Percentiles rank a stretch among this genome's conserved stretches.
Evolutionary conservation across 2,113 vertebrate species (phyloP).

Genomic region (Apaloderma vittatum): DNA sequence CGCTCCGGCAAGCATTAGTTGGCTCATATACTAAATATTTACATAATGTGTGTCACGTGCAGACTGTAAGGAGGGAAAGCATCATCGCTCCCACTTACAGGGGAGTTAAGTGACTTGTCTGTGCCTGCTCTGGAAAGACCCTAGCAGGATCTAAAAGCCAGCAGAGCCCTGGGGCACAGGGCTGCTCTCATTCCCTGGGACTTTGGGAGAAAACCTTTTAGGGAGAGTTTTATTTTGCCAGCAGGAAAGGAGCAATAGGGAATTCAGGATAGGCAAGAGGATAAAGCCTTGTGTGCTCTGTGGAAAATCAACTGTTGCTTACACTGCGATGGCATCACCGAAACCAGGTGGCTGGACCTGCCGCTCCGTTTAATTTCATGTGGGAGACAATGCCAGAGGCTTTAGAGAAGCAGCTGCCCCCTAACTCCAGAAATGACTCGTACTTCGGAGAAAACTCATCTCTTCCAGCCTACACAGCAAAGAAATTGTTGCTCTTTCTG

Average conservation of each 20-base stretch:
- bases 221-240: background rate
- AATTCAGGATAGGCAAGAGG: background rate
- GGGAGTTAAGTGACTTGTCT: background rate
- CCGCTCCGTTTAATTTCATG: background rate
- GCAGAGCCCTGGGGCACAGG: background rate
- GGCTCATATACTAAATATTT: slow-evolving; percentile 68
- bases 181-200: background rate
- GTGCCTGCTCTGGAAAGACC: background rate
- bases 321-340: background rate
- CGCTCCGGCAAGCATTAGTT: background rate
- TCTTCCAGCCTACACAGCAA: background rate
- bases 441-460: slow-evolving; percentile 20
- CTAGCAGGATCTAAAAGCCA: background rate
- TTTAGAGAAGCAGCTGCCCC: slow-evolving; percentile 49
- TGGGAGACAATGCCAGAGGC: background rate
- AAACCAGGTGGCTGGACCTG: background rate
- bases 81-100: background rate
- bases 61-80: background rate
- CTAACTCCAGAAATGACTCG: background rate
- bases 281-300: background rate
- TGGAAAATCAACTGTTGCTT: background rate
- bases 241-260: background rate
- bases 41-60: background rate
- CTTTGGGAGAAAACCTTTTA: background rate
- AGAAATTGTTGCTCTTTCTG: slow-evolving; percentile 40